Conservation (phyloP, 1,140 invertebrate species). For the Onthophagus taurus region DNA sequence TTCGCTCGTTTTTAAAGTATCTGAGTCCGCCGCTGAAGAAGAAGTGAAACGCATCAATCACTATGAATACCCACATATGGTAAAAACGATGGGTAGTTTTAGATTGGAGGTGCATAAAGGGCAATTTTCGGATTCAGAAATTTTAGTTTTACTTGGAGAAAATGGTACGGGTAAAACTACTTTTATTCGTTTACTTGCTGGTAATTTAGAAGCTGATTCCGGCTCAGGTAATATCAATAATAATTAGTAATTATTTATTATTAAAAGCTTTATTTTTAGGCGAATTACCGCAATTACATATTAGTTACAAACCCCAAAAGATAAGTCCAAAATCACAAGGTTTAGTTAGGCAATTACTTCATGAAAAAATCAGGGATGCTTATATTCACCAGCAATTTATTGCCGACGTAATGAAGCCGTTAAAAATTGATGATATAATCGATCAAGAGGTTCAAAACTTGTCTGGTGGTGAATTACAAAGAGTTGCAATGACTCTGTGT, state of each 20-base stretch:
- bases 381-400: conserved; percentile 97
- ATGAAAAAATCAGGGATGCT: conserved; percentile 94
- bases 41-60: conserved; percentile 94
- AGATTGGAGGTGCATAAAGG: conserved; percentile 72
- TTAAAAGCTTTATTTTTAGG: conserved; percentile 37
- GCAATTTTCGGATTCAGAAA: conserved; percentile 99
- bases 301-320: conserved; percentile 99
- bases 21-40: conserved; percentile 94
- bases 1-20: conserved; percentile 95
- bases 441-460: conserved; percentile 98
- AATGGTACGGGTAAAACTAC: conserved; percentile 99
- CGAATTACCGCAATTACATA: conserved; percentile 85
- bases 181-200: conserved; percentile 97
- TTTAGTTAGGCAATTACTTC: conserved; percentile 80
- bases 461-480: conserved; percentile 98
- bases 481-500: conserved; percentile 92
- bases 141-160: conserved; percentile 95
- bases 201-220: conserved; percentile 84
- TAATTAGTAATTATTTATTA: conserved; percentile 3
- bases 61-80: conserved; percentile 89
- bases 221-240: conserved; percentile 53
- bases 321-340: conserved; percentile 97
- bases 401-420: conserved; percentile 98
- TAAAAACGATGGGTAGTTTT: conserved; percentile 79
- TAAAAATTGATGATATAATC: conserved; percentile 96